Percentiles rank a stretch among this genome's conserved stretches.
These are phyloP conservation scores for Bombyx mandarina DNA, from an alignment of 1,140 invertebrate genomes.

Conservation along the genomic window DNA sequence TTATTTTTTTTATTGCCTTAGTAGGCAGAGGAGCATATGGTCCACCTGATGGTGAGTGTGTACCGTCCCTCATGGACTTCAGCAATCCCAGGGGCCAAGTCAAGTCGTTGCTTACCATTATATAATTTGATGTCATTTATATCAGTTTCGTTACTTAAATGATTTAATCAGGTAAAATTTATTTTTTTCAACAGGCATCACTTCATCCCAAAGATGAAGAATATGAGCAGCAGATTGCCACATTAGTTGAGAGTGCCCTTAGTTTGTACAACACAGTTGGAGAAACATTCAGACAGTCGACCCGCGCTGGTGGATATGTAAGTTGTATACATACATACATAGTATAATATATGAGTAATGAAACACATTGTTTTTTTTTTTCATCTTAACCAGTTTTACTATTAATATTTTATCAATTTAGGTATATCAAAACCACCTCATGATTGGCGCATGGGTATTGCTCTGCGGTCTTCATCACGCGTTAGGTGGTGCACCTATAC, in stretches of 20 bases:
- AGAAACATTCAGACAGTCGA: slow-evolving; percentile 85
- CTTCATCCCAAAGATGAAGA: slow-evolving; percentile 77
- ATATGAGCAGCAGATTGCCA: slow-evolving; percentile 78
- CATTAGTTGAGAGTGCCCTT: slow-evolving; percentile 73
- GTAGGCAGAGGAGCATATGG: no score
- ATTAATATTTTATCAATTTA: slow-evolving; percentile 28
- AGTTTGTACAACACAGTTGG: slow-evolving; percentile 86
- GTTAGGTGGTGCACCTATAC: slow-evolving; percentile 66
- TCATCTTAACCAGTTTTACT: no score
- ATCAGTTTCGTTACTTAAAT: no score
- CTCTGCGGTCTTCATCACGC: slow-evolving; percentile 85
- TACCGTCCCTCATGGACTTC: no score
- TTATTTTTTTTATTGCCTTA: no score
- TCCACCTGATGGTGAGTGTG: no score
- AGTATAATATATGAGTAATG: background rate
- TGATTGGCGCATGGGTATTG: slow-evolving; percentile 89
- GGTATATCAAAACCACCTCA: slow-evolving; percentile 90
- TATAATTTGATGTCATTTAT: no score
- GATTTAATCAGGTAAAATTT: background rate
- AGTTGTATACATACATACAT: slow-evolving; percentile 41
- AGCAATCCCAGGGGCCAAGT: no score
- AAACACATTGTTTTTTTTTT: background rate
- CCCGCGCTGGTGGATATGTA: slow-evolving; percentile 89
- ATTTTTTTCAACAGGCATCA: slow-evolving; percentile 32
- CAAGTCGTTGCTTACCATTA: no score